A percentile compares a stretch with the other conserved stretches of the same genome.
Conservation (phyloP, 2,797 vertebrate genomes). For the Phoxinus dragarum region DNA sequence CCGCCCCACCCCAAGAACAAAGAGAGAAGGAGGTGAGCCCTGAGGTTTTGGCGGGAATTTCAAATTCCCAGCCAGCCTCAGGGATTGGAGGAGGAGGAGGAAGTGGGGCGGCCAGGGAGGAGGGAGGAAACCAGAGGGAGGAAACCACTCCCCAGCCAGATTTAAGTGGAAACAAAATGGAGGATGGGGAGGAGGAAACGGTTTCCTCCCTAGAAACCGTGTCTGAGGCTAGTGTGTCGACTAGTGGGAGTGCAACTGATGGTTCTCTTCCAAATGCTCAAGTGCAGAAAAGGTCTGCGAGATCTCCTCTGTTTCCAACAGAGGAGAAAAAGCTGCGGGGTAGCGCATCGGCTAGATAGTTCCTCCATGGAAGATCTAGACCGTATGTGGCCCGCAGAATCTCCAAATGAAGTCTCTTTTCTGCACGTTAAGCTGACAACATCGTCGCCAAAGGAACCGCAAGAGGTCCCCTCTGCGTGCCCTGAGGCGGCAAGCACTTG, state of each 20-base stretch:
- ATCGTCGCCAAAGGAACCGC: background rate
- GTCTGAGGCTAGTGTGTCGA: too few relatives aligned
- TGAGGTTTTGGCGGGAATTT: conserved; percentile 15
- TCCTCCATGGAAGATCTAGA: background rate
- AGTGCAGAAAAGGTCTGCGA: conserved; percentile 3
- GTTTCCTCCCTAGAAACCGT: too few relatives aligned
- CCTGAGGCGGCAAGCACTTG: fast-evolving
- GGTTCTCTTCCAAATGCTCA: too few relatives aligned
- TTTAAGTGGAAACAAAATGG: too few relatives aligned
- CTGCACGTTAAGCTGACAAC: background rate
- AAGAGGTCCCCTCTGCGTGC: background rate
- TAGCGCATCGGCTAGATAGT: background rate
- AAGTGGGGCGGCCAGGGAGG: background rate
- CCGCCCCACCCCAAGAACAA: background rate
- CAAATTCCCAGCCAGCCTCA: background rate
- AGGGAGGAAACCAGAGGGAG: too few relatives aligned
- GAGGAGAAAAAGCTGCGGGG: conserved; percentile 18
- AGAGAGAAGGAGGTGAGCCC: background rate
- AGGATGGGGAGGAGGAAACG: fast-evolving
- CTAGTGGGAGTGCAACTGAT: too few relatives aligned
- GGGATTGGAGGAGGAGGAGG: background rate
- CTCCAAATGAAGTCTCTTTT: conserved; percentile 27
- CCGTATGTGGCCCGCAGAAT: background rate
- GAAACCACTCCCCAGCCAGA: too few relatives aligned
- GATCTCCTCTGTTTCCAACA: background rate